Conservation (phyloP, 1,140 invertebrate genomes). For the Palaemon carinicauda region DNA sequence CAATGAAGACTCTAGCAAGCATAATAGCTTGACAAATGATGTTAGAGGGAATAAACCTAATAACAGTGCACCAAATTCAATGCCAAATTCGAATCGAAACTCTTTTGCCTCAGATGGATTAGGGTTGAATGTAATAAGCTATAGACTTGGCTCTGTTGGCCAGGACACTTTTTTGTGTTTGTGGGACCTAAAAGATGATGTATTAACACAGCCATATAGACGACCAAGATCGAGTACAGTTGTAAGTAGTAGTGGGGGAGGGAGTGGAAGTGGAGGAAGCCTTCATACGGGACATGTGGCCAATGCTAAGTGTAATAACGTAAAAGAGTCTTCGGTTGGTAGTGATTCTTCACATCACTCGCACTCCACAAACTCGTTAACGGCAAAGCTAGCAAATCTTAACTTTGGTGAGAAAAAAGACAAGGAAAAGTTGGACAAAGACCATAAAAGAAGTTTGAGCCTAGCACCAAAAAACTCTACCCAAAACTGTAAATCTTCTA, state of each 20-base stretch:
- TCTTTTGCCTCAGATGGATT: conserved; percentile 60
- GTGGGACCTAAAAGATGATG: conserved; percentile 98
- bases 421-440: conserved; percentile 68
- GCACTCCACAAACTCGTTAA: conserved; percentile 63
- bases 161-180: conserved; percentile 98
- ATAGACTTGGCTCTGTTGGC: conserved; percentile 94
- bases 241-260: conserved; percentile 55
- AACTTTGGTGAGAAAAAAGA: conserved; percentile 62
- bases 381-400: conserved; percentile 66
- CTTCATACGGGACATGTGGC: conserved; percentile 61
- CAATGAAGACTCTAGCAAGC: conserved; percentile 52
- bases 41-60: conserved; percentile 62
- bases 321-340: conserved; percentile 50
- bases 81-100: conserved; percentile 61
- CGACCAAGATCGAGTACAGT: conserved; percentile 58
- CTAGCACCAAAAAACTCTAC: conserved; percentile 59
- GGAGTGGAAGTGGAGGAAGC: conserved; percentile 20
- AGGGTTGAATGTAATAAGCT: conserved; percentile 72
- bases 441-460: conserved; percentile 76
- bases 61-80: conserved; percentile 49
- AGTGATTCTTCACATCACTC: conserved; percentile 56
- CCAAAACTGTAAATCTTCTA: conserved; percentile 53
- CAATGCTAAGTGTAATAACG: conserved; percentile 53
- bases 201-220: conserved; percentile 69
- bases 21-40: conserved; percentile 61